A percentile compares a stretch with the other conserved stretches of the same genome.
These are phyloP conservation scores for Caenorhabditis panamensis DNA, from an alignment of 2,888 invertebrate species.

Conservation along the genomic window DNA sequence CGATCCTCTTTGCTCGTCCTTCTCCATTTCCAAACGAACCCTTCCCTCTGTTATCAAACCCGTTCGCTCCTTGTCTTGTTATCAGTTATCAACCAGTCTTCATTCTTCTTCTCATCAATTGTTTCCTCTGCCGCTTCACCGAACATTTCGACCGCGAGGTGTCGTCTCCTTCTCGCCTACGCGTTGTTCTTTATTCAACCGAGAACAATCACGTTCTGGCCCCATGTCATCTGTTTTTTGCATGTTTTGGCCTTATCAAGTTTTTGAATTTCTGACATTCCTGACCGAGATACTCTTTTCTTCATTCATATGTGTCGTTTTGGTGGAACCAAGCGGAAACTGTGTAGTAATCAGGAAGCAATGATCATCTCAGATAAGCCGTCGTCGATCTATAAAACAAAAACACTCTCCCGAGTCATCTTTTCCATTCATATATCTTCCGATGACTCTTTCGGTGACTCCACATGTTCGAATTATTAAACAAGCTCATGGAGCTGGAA, in stretches of 20 bases:
- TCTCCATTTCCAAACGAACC: not conserved
- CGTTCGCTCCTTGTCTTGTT: not conserved
- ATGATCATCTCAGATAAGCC: no score
- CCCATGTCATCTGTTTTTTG: conserved; percentile 10
- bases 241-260: conserved; percentile 2
- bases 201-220: conserved; percentile 23
- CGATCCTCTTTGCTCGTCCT: not conserved
- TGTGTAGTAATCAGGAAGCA: no score
- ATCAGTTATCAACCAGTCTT: conserved; percentile 40
- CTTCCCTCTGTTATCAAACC: not conserved
- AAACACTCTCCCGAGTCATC: no score
- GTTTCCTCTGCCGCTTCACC: conserved; percentile 29
- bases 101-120: conserved; percentile 20
- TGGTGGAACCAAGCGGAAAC: no score
- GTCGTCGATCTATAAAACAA: no score
- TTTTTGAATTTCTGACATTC: no score
- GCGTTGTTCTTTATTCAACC: conserved; percentile 16
- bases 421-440: no score
- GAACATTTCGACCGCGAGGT: conserved; percentile 35
- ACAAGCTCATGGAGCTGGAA: no score
- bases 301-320: no score
- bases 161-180: conserved; percentile 9
- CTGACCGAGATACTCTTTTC: no score
- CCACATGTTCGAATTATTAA: no score
- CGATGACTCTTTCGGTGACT: no score